Evolutionary conservation across 2,113 vertebrate genomes (phyloP), one percentile per base, ranked within the genome.

Genomic region (Nothocercus julius): DNA sequence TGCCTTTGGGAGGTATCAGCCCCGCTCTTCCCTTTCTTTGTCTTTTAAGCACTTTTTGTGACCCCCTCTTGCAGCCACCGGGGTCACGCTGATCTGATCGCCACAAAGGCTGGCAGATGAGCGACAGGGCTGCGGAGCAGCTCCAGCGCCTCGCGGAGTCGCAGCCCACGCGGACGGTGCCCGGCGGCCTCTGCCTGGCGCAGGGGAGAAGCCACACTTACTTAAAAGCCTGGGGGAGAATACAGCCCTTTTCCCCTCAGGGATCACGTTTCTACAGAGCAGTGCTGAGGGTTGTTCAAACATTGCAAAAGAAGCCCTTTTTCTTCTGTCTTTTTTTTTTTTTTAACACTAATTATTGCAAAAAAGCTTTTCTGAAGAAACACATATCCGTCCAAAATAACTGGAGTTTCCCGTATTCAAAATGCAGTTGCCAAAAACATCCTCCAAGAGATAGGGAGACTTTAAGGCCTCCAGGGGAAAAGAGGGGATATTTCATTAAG

Each of bases 301-400:
- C 15, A 73, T 85, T 87, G 69, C 80, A 95, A 93, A 94, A 93
- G 20, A 90, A 70, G 76, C n/a, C 34, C 3, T 69, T 90, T 83
- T 85, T 38, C 38, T 87, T 87, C 36, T 42, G n/a, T 83, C 89
- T 61, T n/a, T 11, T 2, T 81, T 59, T 78, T 93, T 70, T 7
- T 47, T 13, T 56, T 18, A 18, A 49, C 47, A 79, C 47, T 59
- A 58, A 51, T 74, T 87, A 27, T 93, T 86, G 63, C 62, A 80
- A 51, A 49, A 84, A 54, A 10, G 12, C 61, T 91, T 51, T 73
- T 90, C 77, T 90, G 69, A 76, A 78, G 70, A 90, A 95, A 82
- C 5, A 82, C 79, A 89, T 69, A 54, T 5, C 9, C 32, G 21
- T 80, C n/a, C 42, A 62, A 82, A 86, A 82, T 47, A 84, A 85